Percentiles rank a stretch among this genome's conserved stretches.
These are phyloP conservation scores for Sander vitreus DNA, from an alignment of 2,113 vertebrate genomes.

Conservation along the genomic window DNA sequence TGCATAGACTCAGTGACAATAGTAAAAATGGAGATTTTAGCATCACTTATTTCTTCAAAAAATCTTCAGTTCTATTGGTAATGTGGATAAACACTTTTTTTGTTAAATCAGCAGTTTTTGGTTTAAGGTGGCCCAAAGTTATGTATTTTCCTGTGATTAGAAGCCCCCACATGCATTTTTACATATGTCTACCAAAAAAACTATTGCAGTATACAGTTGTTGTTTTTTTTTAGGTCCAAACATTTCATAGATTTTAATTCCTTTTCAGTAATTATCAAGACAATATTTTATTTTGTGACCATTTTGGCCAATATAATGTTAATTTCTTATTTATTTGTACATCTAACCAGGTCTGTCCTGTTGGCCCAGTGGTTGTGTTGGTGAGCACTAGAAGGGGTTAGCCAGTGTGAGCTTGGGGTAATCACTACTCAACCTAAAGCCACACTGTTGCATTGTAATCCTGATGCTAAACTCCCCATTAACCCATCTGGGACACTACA, in stretches of 20 bases:
- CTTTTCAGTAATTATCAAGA: not conserved
- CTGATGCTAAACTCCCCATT: conserved; percentile 95
- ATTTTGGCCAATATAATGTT: not conserved
- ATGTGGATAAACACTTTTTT: not conserved
- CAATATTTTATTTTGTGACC: not conserved
- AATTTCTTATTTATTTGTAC: not conserved
- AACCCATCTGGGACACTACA: conserved; percentile 94
- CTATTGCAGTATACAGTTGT: not conserved
- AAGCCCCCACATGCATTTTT: not conserved
- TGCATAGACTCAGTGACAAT: not conserved
- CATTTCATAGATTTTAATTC: not conserved
- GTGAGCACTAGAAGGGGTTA: conserved; percentile 80
- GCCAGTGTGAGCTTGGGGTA: conserved; percentile 87
- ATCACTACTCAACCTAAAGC: conserved; percentile 91
- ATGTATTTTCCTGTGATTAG: not conserved
- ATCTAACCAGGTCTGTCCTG: conserved; percentile 6
- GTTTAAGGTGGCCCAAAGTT: no score
- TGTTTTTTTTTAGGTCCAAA: not conserved
- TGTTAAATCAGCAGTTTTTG: not conserved
- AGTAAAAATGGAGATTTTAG: not conserved
- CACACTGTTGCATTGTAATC: conserved; percentile 97
- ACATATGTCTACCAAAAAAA: not conserved
- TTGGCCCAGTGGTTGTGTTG: conserved; percentile 25
- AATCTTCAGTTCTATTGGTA: not conserved
- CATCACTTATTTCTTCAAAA: not conserved